phyloP scores from a whole-genome alignment of 2,113 vertebrate species.

The Ochotona princeps region DNA sequence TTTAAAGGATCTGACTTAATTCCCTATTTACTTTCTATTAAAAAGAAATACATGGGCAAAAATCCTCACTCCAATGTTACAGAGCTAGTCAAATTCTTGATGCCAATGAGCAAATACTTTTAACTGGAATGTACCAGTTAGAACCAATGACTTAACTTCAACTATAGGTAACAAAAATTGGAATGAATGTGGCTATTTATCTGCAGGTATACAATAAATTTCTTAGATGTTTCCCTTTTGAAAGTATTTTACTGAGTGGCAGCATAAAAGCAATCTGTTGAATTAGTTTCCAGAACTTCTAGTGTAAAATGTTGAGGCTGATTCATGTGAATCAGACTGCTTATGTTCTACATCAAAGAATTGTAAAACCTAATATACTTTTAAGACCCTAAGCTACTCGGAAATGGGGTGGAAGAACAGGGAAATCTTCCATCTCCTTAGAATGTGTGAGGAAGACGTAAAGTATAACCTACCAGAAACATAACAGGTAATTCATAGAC shows the following conservation, averaged over 20 bases:
- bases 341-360: too few relatives aligned
- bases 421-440: too few relatives aligned
- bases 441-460: too few relatives aligned
- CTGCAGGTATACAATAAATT: background rate
- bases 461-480: too few relatives aligned
- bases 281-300: background rate
- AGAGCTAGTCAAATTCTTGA: background rate
- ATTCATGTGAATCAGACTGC: too few relatives aligned
- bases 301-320: background rate
- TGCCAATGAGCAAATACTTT: background rate
- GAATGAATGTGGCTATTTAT: background rate
- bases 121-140: background rate
- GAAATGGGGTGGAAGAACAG: too few relatives aligned
- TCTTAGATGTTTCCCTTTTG: background rate
- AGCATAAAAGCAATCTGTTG: background rate
- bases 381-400: too few relatives aligned
- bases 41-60: slow-evolving; percentile 45
- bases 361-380: too few relatives aligned
- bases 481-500: too few relatives aligned
- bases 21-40: slow-evolving; percentile 23
- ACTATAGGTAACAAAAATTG: background rate
- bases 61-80: background rate
- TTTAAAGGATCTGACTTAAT: background rate
- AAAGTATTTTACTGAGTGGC: background rate
- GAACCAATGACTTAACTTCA: slow-evolving; percentile 14